Conservation (phyloP, 2,888 invertebrate genomes). For the Pachliopta kotzebuea region DNA sequence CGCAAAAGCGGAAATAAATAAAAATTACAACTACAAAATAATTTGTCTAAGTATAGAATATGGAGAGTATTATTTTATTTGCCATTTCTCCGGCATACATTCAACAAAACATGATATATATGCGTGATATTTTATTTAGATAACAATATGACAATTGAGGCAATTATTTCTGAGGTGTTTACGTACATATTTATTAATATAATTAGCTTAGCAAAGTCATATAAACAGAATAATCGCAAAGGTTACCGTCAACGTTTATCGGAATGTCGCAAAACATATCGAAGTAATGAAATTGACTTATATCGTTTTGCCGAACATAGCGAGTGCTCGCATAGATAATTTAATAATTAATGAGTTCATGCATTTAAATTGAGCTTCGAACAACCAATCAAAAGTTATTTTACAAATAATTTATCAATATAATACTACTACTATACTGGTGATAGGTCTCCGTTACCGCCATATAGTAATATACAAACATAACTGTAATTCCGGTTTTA, state of each 20-base stretch:
- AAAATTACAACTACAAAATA: too few species aligned
- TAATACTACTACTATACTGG: too few species aligned
- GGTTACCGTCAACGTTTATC: slow-evolving; percentile 5
- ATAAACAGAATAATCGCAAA: not conserved
- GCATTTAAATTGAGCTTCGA: not conserved
- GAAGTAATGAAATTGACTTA: slow-evolving; percentile 9
- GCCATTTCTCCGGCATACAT: too few species aligned
- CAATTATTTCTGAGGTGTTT: not conserved
- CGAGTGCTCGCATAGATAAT: not conserved
- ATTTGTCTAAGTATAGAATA: too few species aligned
- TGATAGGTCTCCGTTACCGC: too few species aligned
- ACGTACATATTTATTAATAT: not conserved
- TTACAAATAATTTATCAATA: not conserved
- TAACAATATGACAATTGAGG: not conserved
- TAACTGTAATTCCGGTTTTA: too few species aligned
- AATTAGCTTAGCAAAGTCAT: not conserved
- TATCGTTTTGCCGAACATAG: slow-evolving; percentile 7
- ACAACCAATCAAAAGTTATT: not conserved
- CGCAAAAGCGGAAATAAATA: too few species aligned
- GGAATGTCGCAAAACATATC: not conserved
- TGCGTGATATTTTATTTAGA: not conserved
- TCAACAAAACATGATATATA: too few species aligned
- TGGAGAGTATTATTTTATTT: too few species aligned
- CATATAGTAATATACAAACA: too few species aligned
- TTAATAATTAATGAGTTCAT: slow-evolving; percentile 3